phyloP scores from a whole-genome alignment of 2,888 invertebrate genomes.

The Philonicus albiceps region DNA sequence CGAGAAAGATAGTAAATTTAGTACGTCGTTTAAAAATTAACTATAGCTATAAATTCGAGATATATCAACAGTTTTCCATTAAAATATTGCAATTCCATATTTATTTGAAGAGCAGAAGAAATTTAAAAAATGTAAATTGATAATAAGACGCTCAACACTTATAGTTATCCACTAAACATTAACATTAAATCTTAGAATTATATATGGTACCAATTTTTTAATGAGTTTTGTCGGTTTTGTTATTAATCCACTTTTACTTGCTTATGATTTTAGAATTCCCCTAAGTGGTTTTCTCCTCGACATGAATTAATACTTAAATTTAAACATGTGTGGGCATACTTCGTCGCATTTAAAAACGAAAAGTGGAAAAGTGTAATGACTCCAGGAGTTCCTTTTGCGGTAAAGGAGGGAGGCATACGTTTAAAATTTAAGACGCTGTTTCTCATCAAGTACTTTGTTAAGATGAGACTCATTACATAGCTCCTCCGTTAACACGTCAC shows the following conservation, averaged over 20 bases:
- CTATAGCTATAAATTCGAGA: too few species aligned
- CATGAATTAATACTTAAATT: neutral
- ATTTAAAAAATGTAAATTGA: too few species aligned
- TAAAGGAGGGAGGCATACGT: neutral
- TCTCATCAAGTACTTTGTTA: neutral
- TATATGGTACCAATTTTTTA: too few species aligned
- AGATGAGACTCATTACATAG: neutral
- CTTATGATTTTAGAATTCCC: neutral
- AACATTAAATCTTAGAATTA: too few species aligned
- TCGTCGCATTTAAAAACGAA: neutral
- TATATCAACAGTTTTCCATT: too few species aligned
- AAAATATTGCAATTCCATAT: too few species aligned
- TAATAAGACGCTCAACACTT: too few species aligned
- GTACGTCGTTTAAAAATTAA: too few species aligned
- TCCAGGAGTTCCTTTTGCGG: neutral
- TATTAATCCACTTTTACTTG: neutral
- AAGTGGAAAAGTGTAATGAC: neutral
- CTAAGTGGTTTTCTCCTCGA: neutral
- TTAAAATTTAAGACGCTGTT: slow-evolving; percentile 5
- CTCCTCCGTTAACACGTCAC: neutral
- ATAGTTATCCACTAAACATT: too few species aligned
- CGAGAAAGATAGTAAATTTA: too few species aligned
- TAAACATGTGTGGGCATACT: neutral
- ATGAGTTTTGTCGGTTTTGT: too few species aligned
- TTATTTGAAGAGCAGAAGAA: too few species aligned